Base-by-base conservation (phyloP, 2,797 vertebrate genomes). In the Echeneis naucrates region DNA sequence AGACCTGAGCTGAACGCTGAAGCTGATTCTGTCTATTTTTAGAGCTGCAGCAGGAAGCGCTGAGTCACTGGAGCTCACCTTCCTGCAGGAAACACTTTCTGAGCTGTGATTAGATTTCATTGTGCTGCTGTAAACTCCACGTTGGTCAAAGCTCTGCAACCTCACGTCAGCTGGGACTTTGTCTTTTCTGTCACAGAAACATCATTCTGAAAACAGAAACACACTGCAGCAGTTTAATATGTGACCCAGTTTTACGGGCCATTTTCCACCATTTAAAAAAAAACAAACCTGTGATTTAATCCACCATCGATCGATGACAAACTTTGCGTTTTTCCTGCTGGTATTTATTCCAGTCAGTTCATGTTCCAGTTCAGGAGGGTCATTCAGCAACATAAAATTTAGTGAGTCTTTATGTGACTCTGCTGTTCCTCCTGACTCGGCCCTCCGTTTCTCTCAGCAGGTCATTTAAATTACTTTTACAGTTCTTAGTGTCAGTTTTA, bases 21-120 rank as follows among this genome's bases (percentile, higher is more conserved):
- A 24, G 21, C 45, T 48, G 21, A 48, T 23, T 54, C 26, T 11
- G n/a, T 42, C n/a, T 19, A 44, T 50, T 27, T 40, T 37, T 35
- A 26, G 30, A 33, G 13, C 21, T 33, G 26, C 55, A 45, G 72
- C 63, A 38, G 50, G 35, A 62, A 40, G 12, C 27, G 33, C 61
- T 50, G 55, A 77, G 48, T 60, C 55, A 33, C 12, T 14, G 2
- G 8, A 33, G 10, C 11, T 26, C 21, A 13, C 21, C 35, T 19
- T 72, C 56, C 8, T 26, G 57, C 62, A 57, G 38, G 2, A 55
- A 23, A n/a, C 24, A 48, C 26, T 65, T 59, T 40, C 55, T 32
- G 19, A 16, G 6, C 52, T 33, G 37, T n/a, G 17, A 21, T 50
- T 57, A 21, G 62, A 51, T 50, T 72, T 67, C 56, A 30, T 38